phyloP scores from a whole-genome alignment of 1,140 invertebrate genomes.

The Maniola jurtina region DNA sequence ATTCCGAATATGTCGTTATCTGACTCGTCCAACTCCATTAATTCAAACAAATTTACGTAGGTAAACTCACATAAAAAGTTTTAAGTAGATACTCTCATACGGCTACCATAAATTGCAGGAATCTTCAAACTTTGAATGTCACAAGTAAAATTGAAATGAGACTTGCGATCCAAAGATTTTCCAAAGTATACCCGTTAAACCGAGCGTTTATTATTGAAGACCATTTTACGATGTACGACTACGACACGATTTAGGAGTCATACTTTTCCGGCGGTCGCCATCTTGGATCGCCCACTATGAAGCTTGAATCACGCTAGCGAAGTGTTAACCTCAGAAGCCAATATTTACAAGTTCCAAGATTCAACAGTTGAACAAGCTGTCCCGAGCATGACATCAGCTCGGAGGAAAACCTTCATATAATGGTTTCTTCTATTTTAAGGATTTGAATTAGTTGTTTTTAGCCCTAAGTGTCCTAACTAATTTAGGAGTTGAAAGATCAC shows the following conservation, averaged over 20 bases:
- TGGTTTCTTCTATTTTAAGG: too few relatives aligned
- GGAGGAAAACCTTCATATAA: too few relatives aligned
- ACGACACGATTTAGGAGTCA: background rate
- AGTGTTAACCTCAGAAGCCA: too few relatives aligned
- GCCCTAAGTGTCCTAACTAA: too few relatives aligned
- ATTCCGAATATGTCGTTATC: background rate
- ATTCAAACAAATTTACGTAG: background rate
- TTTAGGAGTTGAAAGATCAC: too few relatives aligned
- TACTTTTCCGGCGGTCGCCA: background rate
- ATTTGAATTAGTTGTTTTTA: too few relatives aligned
- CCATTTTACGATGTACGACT: background rate
- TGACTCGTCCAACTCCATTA: background rate
- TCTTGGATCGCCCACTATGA: too few relatives aligned
- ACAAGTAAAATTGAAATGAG: background rate
- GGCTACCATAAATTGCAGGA: background rate
- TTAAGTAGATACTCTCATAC: background rate
- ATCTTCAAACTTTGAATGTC: slow-evolving; percentile 2
- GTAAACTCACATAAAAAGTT: background rate
- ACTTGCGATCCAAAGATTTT: background rate
- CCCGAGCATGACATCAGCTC: too few relatives aligned
- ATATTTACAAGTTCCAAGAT: too few relatives aligned
- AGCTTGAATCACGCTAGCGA: too few relatives aligned
- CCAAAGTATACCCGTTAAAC: background rate
- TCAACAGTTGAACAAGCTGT: too few relatives aligned
- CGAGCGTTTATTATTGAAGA: too few relatives aligned